Evolutionary conservation across 2,113 vertebrate species (phyloP).

Genomic region (Rissa tridactyla): DNA sequence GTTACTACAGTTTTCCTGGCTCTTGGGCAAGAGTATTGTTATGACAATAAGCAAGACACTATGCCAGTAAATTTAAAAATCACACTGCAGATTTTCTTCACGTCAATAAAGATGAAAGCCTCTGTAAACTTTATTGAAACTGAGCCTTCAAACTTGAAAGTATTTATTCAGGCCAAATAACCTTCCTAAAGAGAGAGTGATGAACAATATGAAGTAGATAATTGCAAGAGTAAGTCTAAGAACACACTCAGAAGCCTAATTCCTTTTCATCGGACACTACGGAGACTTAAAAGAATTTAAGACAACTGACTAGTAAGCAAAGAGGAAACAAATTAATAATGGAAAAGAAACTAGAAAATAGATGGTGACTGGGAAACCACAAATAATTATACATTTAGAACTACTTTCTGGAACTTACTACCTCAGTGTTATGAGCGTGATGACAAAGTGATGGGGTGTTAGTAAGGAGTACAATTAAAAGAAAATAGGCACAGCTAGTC

Average conservation of each 20-base stretch:
- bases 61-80: neutral
- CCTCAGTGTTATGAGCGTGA: neutral
- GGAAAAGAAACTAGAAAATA: neutral
- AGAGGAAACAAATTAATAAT: neutral
- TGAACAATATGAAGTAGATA: neutral
- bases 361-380: neutral
- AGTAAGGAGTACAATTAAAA: neutral
- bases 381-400: neutral
- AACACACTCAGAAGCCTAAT: neutral
- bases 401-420: neutral
- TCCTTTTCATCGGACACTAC: neutral
- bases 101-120: neutral
- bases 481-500: neutral
- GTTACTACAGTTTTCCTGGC: neutral
- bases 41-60: neutral
- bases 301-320: neutral
- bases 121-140: neutral
- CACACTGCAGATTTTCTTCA: neutral
- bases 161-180: neutral
- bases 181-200: neutral
- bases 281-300: neutral
- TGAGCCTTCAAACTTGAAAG: neutral
- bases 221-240: constrained; percentile 9
- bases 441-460: neutral
- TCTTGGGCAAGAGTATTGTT: neutral